A percentile compares a stretch with the other conserved stretches of the same genome.
Conservation (phyloP, 2,113 vertebrate species). For the Potamarius usumacintae region DNA sequence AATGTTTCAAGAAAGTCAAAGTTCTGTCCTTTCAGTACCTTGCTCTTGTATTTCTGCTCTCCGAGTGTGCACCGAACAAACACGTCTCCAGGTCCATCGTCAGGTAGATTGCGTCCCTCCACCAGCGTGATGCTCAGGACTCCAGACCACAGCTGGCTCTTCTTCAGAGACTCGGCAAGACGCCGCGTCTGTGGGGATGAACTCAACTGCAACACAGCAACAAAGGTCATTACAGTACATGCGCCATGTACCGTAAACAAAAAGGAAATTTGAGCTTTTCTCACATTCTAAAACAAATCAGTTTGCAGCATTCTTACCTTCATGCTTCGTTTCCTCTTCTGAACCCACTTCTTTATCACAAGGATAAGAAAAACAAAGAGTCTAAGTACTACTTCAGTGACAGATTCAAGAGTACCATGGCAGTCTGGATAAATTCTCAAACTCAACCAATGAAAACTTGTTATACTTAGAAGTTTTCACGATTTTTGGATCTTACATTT, state of each 20-base stretch:
- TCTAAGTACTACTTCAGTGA: background rate
- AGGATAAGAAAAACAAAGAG: constrained; percentile 11
- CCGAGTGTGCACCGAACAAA: constrained; percentile 89
- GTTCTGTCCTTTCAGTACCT: constrained; percentile 71
- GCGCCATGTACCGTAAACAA: background rate
- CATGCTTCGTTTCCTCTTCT: constrained; percentile 61
- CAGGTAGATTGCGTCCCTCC: constrained; percentile 80
- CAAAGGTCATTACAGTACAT: background rate
- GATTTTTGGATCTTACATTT: constrained; percentile 24
- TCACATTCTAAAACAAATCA: background rate
- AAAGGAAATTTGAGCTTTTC: background rate
- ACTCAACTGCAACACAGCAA: constrained; percentile 51
- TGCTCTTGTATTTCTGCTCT: constrained; percentile 90
- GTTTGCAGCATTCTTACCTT: constrained; percentile 65
- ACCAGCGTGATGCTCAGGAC: constrained; percentile 84
- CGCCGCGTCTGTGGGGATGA: constrained; percentile 40
- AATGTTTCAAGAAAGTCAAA: background rate
- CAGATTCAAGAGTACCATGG: background rate
- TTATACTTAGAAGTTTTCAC: background rate
- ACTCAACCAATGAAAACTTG: background rate
- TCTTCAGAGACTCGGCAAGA: constrained; percentile 77
- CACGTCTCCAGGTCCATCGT: constrained; percentile 74
- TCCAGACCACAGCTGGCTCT: constrained; percentile 88
- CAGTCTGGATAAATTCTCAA: background rate
- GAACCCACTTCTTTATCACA: constrained; percentile 63